Conservation (phyloP, 2,888 invertebrate species). For the Geophilus truncorum region DNA sequence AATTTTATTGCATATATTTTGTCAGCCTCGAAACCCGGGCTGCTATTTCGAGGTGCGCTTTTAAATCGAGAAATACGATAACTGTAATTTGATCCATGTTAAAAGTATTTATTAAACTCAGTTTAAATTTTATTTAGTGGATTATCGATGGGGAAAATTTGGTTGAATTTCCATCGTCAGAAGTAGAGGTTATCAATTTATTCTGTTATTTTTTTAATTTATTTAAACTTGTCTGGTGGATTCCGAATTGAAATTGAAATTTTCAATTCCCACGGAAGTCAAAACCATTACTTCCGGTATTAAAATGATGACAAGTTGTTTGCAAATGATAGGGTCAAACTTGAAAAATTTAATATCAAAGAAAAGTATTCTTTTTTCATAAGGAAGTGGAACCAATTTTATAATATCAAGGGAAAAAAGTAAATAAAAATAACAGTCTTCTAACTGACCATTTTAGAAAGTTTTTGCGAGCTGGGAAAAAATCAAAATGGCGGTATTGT, state of each 20-base stretch:
- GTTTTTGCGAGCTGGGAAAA: background rate
- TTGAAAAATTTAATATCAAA: background rate
- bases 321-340: conserved; percentile 1
- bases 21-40: too few species aligned
- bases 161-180: too few species aligned
- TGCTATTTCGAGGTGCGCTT: too few species aligned
- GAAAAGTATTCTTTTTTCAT: background rate
- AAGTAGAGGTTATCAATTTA: too few species aligned
- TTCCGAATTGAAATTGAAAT: background rate
- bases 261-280: background rate
- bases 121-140: too few species aligned
- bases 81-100: too few species aligned
- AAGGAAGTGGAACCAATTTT: background rate
- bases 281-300: background rate
- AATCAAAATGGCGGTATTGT: background rate
- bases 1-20: too few species aligned
- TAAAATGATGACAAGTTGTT: background rate
- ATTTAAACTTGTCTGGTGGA: background rate
- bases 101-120: too few species aligned
- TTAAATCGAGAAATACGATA: too few species aligned
- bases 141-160: too few species aligned
- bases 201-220: background rate
- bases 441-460: background rate
- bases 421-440: background rate
- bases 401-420: background rate